Conservation (phyloP, 2,888 invertebrate species). For the Tenthredo notha region DNA sequence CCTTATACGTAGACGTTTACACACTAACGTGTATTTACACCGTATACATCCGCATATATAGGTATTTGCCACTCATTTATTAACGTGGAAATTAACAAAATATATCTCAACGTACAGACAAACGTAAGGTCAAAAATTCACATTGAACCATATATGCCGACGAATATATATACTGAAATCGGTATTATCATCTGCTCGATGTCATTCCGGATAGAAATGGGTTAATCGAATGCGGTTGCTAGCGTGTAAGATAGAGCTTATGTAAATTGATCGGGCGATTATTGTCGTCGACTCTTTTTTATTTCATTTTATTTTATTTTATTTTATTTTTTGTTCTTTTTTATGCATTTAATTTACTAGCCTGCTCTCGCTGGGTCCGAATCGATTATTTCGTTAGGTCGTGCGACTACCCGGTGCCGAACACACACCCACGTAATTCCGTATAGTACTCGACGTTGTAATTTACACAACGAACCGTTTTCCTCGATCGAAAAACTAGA, state of each 20-base stretch:
- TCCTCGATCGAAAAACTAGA: not conserved
- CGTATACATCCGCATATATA: not conserved
- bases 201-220: slow-evolving; percentile 31
- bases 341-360: slow-evolving; percentile 21
- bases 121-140: not conserved
- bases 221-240: slow-evolving; percentile 50
- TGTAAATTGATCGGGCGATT: slow-evolving; percentile 48
- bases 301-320: not conserved
- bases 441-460: not conserved
- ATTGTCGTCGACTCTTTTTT: slow-evolving; percentile 24
- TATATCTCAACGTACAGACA: not conserved
- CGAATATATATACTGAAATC: not conserved
- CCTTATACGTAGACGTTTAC: not conserved
- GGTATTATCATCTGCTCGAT: not conserved
- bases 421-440: not conserved
- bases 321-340: not conserved
- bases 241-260: slow-evolving; percentile 49
- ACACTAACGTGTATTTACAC: not conserved
- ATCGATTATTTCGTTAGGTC: slow-evolving; percentile 31
- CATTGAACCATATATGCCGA: not conserved
- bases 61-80: not conserved
- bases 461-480: not conserved
- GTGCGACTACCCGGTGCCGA: not conserved
- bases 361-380: not conserved
- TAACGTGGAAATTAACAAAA: slow-evolving; percentile 4